phyloP scores from a whole-genome alignment of 2,797 vertebrate genomes.

The Peromyscus attwateri region DNA sequence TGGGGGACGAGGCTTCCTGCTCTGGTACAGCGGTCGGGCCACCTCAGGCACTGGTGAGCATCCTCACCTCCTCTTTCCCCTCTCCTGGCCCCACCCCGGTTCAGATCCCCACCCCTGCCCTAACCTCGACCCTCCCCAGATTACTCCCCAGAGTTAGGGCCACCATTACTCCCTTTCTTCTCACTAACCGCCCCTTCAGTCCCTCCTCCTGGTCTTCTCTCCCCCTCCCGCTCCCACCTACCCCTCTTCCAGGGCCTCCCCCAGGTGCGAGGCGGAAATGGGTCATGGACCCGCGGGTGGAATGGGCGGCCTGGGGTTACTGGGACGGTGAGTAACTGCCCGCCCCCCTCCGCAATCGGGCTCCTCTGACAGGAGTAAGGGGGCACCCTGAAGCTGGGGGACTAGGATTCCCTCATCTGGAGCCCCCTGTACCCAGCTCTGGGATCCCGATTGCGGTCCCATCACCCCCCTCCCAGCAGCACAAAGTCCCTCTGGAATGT shows the following conservation, averaged over 20 bases:
- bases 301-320: constrained; percentile 84
- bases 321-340: constrained; percentile 83
- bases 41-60: constrained; percentile 90
- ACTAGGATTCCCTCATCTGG: constrained; percentile 33
- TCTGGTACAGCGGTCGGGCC: constrained; percentile 90
- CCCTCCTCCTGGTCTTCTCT: constrained; percentile 80
- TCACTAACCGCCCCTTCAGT: constrained; percentile 82
- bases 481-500: constrained; percentile 63
- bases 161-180: constrained; percentile 51
- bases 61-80: neutral
- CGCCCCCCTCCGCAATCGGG: constrained; percentile 82
- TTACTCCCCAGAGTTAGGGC: constrained; percentile 13
- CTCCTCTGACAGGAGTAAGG: constrained; percentile 58
- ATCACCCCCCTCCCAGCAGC: constrained; percentile 77
- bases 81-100: constrained; percentile 58
- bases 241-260: constrained; percentile 80
- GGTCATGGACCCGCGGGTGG: constrained; percentile 82
- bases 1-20: constrained; percentile 92
- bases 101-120: constrained; percentile 65
- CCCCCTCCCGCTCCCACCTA: constrained; percentile 67
- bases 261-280: constrained; percentile 84
- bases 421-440: constrained; percentile 66
- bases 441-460: constrained; percentile 82
- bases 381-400: constrained; percentile 8
- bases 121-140: constrained; percentile 47